Conservation (phyloP, 1,140 invertebrate genomes). For the Tetranychus cinnabarinus region DNA sequence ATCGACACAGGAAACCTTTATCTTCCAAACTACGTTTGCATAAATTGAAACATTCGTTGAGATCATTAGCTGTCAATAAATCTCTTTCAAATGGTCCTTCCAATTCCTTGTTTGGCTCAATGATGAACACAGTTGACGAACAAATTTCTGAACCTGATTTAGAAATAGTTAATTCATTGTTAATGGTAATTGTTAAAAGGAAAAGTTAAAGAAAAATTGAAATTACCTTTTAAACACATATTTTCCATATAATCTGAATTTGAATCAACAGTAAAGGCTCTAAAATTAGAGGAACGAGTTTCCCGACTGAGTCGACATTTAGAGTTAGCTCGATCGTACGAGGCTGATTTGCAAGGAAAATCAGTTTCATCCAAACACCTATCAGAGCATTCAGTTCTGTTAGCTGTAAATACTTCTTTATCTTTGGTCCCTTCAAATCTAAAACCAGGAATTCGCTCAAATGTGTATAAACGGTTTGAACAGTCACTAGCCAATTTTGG, state of each 20-base stretch:
- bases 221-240: constrained; percentile 56
- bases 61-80: constrained; percentile 11
- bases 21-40: constrained; percentile 13
- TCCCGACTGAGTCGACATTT: constrained; percentile 54
- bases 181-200: not conserved
- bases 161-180: not conserved
- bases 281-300: constrained; percentile 52
- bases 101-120: constrained; percentile 15
- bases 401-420: constrained; percentile 34
- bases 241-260: constrained; percentile 75
- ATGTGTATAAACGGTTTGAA: constrained; percentile 57
- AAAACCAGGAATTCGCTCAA: constrained; percentile 49
- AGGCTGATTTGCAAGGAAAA: constrained; percentile 60
- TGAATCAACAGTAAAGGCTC: constrained; percentile 48
- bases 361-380: constrained; percentile 55
- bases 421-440: constrained; percentile 15
- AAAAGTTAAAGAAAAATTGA: not conserved
- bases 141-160: constrained; percentile 9
- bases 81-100: constrained; percentile 14
- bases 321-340: constrained; percentile 44
- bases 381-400: constrained; percentile 67
- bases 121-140: constrained; percentile 12
- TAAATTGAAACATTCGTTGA: constrained; percentile 14
- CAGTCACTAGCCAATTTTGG: constrained; percentile 60
- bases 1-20: constrained; percentile 20